Percentiles rank a stretch among this genome's conserved stretches.
phyloP scores from a whole-genome alignment of 2,113 vertebrate genomes.

The Carlito syrichta region DNA sequence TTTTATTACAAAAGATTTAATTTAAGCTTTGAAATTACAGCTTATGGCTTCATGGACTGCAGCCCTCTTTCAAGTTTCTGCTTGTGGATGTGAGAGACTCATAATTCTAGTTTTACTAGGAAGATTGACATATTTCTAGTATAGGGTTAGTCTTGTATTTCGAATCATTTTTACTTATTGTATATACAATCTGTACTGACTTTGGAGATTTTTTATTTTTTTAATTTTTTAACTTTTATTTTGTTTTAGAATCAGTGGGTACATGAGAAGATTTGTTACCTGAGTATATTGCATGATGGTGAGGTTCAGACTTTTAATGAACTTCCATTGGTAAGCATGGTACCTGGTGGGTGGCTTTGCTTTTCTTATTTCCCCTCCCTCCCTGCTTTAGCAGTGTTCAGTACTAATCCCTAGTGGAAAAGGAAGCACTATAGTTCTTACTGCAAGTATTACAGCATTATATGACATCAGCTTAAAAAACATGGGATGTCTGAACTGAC shows the following conservation, averaged over 20 bases:
- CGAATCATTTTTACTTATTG: constrained; percentile 21
- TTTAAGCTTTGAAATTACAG: constrained; percentile 19
- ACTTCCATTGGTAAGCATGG: no score
- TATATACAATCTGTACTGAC: neutral
- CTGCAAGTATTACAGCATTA: neutral
- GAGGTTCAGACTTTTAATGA: no score
- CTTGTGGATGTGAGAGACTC: neutral
- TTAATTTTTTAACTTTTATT: no score
- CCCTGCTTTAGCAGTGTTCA: no score
- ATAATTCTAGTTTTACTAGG: neutral
- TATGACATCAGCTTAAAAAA: neutral
- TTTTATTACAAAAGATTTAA: neutral
- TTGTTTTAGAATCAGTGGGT: no score
- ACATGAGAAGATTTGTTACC: no score
- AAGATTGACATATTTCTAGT: constrained; percentile 13
- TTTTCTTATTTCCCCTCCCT: no score
- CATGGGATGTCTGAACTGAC: neutral
- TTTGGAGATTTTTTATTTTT: neutral
- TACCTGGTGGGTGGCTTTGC: no score
- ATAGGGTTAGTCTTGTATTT: constrained; percentile 2
- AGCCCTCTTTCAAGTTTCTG: neutral
- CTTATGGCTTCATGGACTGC: neutral
- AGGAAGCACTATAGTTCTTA: neutral
- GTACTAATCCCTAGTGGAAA: neutral
- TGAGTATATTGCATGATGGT: no score